These are phyloP conservation scores for Petrophora chlorosata DNA, from an alignment of 2,888 invertebrate species.

Conservation along the genomic window DNA sequence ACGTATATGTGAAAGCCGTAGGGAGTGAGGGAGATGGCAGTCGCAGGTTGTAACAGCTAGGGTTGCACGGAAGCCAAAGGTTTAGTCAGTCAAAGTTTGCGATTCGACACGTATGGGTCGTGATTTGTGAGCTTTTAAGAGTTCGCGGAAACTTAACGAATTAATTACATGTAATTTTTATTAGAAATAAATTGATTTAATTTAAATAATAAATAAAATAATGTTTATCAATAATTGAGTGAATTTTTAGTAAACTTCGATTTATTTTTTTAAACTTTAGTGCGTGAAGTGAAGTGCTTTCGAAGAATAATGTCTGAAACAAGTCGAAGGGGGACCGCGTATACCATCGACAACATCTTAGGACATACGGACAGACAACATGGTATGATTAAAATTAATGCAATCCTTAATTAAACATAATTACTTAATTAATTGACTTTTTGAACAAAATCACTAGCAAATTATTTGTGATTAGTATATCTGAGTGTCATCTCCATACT, in stretches of 20 bases:
- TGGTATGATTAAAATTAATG: too few species aligned
- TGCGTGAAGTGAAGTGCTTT: constrained; percentile 35
- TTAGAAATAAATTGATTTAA: background rate
- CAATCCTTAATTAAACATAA: background rate
- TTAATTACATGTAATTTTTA: constrained; percentile 3
- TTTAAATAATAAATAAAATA: background rate
- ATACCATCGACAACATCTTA: constrained; percentile 75
- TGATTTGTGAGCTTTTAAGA: constrained; percentile 12
- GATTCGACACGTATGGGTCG: constrained; percentile 38
- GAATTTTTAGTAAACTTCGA: too few species aligned
- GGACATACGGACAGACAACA: constrained; percentile 61
- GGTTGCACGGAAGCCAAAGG: constrained; percentile 47
- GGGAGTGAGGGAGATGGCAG: constrained; percentile 39
- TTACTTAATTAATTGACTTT: too few species aligned
- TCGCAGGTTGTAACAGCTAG: constrained; percentile 35
- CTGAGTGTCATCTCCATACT: too few species aligned
- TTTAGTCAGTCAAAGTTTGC: constrained; percentile 53
- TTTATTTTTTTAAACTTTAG: background rate
- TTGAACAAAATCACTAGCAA: too few species aligned
- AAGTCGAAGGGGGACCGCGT: constrained; percentile 67
- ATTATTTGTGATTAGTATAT: too few species aligned
- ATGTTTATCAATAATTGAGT: too few species aligned
- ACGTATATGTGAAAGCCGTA: constrained; percentile 1
- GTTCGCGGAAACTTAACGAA: constrained; percentile 14
- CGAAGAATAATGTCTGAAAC: constrained; percentile 48